Conservation (phyloP, 2,797 vertebrate species). For the Periparus ater region DNA sequence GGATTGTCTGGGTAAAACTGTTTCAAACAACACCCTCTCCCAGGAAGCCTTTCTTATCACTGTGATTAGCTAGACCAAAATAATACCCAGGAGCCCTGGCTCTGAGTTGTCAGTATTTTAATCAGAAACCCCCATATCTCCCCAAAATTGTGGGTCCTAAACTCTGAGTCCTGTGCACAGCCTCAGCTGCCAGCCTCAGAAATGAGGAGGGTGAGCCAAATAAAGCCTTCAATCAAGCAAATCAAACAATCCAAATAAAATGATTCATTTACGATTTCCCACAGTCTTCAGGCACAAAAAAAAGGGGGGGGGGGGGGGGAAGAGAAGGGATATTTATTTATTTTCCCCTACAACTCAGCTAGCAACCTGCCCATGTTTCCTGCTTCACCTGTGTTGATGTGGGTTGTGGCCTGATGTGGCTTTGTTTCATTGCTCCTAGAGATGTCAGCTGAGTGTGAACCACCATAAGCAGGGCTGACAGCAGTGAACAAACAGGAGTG, state of each 20-base stretch:
- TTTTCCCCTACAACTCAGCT: background rate
- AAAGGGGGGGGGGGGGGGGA: no score
- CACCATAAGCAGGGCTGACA: background rate
- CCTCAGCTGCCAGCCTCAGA: background rate
- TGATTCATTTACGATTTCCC: background rate
- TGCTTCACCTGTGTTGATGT: background rate
- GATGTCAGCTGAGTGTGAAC: background rate
- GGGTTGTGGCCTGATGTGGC: background rate
- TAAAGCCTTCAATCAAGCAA: background rate
- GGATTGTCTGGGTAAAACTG: background rate
- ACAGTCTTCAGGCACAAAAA: background rate
- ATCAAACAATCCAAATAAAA: background rate
- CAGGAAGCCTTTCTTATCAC: background rate
- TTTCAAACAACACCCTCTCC: background rate
- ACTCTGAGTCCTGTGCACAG: background rate
- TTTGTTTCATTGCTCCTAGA: background rate
- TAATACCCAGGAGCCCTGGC: background rate
- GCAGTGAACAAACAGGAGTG: background rate
- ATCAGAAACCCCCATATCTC: background rate
- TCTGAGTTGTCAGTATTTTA: background rate
- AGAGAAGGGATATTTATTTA: background rate
- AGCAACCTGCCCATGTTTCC: background rate
- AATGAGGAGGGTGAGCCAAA: background rate
- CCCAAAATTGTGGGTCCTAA: background rate
- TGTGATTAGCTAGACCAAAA: background rate